Evolutionary conservation across 2,888 invertebrate species (phyloP), one percentile per base, ranked within the genome.

Genomic region (Andrena trimmerana): DNA sequence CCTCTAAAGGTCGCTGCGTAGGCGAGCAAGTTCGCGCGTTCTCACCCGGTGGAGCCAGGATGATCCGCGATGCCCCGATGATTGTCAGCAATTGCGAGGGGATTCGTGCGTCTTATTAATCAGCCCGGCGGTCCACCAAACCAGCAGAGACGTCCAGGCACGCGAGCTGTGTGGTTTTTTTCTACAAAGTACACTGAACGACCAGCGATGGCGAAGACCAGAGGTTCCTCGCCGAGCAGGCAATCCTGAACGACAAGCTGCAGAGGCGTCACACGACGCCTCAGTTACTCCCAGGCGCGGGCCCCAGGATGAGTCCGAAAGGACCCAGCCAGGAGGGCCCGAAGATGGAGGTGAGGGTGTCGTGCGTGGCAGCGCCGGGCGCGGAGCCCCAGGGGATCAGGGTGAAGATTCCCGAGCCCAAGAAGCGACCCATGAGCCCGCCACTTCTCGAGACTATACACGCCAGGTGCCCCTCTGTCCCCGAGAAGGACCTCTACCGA

Each of bases 311-410:
- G 93, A 93, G 93, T 83, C 93, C 93, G 3, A 93, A 93, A 74
- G 93, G 92, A 20, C 92, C 92, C 24, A 86, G 86, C 54, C 93
- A 92, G 84, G 92, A 92, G 33, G 83, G 85, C 48, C 74, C 81
- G 42, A 93, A 93, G 84, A 91, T 91, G 88, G 93, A 93, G 86
- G 94, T 93, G 68, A 85, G 93, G 76, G 93, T 94, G 31, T 92
- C 91, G n/a, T 93, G 93, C 84, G 90, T 92, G 4, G 54, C 92
- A 0, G 71, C 85, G 4, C 93, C 93, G 0, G 94, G 94, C 2
- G 92, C 90, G 13, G 91, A 93, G 52, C 93, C 94, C 0, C 93
- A 92, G 63, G 92, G 91, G 16, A 89, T 94, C 52, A 89, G 93
- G 4, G 93, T 94, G 0, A 91, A 89, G 65, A 94, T 94, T 54